Percentiles rank a stretch among this genome's conserved stretches.
Conservation (phyloP, 1,140 invertebrate genomes). For the Meloidogyne exigua region DNA sequence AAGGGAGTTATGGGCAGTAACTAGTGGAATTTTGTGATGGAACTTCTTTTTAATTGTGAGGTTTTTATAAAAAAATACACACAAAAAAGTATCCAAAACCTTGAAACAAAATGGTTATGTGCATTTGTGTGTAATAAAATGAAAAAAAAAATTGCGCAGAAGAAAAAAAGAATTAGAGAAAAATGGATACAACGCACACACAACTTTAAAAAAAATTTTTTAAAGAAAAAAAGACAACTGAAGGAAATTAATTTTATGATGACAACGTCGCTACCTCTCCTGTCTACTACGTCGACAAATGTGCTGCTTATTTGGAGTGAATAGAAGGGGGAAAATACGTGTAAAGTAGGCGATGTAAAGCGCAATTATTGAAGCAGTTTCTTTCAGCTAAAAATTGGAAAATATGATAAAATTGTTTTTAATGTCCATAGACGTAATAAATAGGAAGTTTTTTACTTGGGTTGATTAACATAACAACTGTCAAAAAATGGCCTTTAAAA, state of each 20-base stretch:
- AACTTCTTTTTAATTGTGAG: not conserved
- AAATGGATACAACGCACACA: not conserved
- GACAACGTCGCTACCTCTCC: not conserved
- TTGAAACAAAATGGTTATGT: slow-evolving; percentile 3
- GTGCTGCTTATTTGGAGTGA: no score
- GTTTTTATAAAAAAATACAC: not conserved
- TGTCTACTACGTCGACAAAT: no score
- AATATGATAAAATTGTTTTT: no score
- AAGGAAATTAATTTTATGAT: not conserved
- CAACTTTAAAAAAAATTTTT: not conserved
- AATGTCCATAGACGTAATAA: no score
- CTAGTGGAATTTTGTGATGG: not conserved
- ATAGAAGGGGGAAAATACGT: no score
- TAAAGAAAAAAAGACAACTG: not conserved
- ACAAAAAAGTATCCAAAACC: slow-evolving; percentile 12
- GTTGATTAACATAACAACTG: no score
- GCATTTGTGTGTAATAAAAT: not conserved
- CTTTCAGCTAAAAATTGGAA: no score
- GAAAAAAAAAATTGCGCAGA: not conserved
- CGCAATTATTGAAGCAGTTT: no score
- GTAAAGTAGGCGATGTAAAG: no score
- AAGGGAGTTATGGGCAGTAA: not conserved
- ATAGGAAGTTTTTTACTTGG: no score
- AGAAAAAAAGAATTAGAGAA: not conserved
- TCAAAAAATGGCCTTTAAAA: no score